Conservation (phyloP, 2,113 vertebrate species). For the Paradoxurus hermaphroditus region DNA sequence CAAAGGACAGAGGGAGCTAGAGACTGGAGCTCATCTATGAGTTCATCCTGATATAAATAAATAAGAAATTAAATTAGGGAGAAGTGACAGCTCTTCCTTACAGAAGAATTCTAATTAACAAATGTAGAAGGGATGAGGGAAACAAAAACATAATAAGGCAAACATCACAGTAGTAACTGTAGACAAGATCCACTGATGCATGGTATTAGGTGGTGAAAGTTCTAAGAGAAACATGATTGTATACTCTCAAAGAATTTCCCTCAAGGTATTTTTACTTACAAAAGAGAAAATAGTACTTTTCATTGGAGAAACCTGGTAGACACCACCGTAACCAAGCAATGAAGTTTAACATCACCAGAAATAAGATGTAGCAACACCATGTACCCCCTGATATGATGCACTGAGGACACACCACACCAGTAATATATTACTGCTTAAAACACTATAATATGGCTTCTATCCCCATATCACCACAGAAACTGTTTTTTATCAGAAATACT, state of each 20-base stretch:
- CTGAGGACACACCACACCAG: background rate
- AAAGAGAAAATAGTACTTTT: too few species aligned
- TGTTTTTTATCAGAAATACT: background rate
- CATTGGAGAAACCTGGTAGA: too few species aligned
- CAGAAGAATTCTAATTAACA: background rate
- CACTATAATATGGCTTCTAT: background rate
- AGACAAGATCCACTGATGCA: too few species aligned
- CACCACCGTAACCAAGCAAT: too few species aligned
- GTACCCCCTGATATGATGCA: background rate
- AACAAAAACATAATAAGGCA: conserved; percentile 37
- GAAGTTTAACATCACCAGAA: too few species aligned
- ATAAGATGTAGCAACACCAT: too few species aligned
- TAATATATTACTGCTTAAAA: background rate
- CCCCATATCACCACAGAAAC: background rate
- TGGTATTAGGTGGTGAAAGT: background rate
- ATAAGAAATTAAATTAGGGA: background rate
- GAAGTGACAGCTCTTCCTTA: background rate
- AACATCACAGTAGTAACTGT: conserved; percentile 17
- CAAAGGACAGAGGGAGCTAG: background rate
- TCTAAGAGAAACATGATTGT: background rate
- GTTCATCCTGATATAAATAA: background rate
- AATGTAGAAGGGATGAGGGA: background rate
- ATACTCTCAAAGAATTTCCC: too few species aligned
- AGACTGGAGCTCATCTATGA: too few species aligned
- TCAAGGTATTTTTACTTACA: too few species aligned